Evolutionary conservation across 2,113 vertebrate species (phyloP), one percentile per base, ranked within the genome.

Genomic region (Barbus barbus): DNA sequence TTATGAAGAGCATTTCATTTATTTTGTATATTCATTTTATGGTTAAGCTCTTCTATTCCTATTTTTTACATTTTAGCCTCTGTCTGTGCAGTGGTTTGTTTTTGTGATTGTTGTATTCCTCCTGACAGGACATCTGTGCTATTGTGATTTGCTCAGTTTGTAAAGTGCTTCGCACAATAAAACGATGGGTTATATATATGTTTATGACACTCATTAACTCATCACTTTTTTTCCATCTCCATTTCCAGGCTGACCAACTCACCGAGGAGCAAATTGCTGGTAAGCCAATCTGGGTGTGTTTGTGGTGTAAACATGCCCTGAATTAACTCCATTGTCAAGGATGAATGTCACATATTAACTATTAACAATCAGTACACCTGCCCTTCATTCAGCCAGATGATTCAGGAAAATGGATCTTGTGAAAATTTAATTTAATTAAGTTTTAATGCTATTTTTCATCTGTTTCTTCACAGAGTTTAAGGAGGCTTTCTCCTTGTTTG

Each of bases 221-320:
- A 80, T n/a, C 24, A 28, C 77, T 79, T 80, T 79, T 80, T 58
- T 26, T 44, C 11, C 36, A 60, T 93, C 87, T 61, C 0, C 86
- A 78, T 93, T 9, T 56, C 46, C 38, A 99, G 98, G 97, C 97
- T 90, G 97, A 99, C 92, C 97, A 99, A 91, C 96, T 99, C 93
- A 97, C 97, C 86, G 97, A 99, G 91, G 98, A 99, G 89, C 97
- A 99, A 94, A 98, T 99, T 92, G 97, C 97, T 91, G 98, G 98
- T 99, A 93, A 95, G 94, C 31, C 12, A 33, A 60, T 78, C 33
- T 26, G 16, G 53, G 22, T 74, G 13, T 81, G 78, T 82, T 48
- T 82, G 9, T 83, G 5, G n/a, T 74, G 9, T 60, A 1, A 41
- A 78, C 51, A 56, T 36, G 20, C 2, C 73, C 18, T 76, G 13